A percentile compares a stretch with the other conserved stretches of the same genome.
Evolutionary conservation across 2,888 invertebrate genomes (phyloP).

Genomic region (Andrena dorsata): DNA sequence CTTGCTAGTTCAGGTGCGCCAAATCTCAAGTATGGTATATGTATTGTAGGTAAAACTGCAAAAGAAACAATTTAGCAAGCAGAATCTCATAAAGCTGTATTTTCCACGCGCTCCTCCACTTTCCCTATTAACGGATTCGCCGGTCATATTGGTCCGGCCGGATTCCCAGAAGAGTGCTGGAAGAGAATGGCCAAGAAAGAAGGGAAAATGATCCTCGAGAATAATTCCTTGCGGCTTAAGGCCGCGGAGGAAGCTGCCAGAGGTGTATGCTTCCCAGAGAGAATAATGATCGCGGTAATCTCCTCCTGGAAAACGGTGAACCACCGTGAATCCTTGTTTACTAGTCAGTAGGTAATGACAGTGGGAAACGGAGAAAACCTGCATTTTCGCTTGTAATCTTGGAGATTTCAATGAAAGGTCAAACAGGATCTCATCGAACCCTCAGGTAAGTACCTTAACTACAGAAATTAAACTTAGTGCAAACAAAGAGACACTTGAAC

Average conservation of each 20-base stretch:
- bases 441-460: background rate
- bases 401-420: constrained; percentile 10
- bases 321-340: constrained; percentile 33
- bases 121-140: constrained; percentile 8
- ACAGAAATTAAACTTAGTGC: background rate
- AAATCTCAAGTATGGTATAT: too few relatives aligned
- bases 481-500: background rate
- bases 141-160: background rate
- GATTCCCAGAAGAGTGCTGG: constrained; percentile 41
- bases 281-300: constrained; percentile 10
- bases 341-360: constrained; percentile 30
- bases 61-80: too few relatives aligned
- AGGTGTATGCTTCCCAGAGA: background rate
- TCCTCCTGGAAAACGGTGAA: constrained; percentile 2
- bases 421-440: background rate
- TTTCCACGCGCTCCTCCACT: background rate
- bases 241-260: background rate
- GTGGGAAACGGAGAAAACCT: constrained; percentile 8
- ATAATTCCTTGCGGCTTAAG: constrained; percentile 42
- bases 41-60: too few relatives aligned
- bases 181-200: background rate
- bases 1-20: accelerated
- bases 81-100: background rate
- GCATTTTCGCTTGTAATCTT: background rate
- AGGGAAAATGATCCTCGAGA: constrained; percentile 36